Conservation (phyloP, 2,113 vertebrate genomes). For the Sinosuthora webbiana region DNA sequence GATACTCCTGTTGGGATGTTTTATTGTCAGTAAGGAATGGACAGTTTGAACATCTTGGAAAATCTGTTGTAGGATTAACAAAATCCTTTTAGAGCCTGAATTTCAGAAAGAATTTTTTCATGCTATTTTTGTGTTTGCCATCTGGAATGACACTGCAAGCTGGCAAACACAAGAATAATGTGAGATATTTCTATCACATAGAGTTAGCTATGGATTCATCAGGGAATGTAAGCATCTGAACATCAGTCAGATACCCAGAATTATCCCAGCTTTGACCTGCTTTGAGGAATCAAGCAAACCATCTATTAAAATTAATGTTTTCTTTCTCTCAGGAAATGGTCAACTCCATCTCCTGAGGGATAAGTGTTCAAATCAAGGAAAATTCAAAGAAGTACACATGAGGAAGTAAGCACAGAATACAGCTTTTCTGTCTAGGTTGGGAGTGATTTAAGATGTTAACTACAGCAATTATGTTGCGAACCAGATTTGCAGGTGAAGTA, state of each 20-base stretch:
- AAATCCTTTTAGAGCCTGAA: constrained; percentile 29
- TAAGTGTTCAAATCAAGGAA: background rate
- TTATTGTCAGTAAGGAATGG: background rate
- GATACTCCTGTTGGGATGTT: background rate
- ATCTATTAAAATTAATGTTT: background rate
- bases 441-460: background rate
- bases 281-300: background rate
- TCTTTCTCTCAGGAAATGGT: background rate
- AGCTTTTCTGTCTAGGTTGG: background rate
- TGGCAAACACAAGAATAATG: constrained; percentile 58
- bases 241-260: background rate
- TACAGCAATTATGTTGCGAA: background rate
- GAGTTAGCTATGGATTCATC: constrained; percentile 32
- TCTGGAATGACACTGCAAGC: constrained; percentile 71
- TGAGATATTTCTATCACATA: constrained; percentile 50
- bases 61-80: constrained; percentile 14
- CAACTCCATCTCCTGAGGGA: background rate
- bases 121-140: constrained; percentile 71
- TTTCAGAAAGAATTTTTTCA: constrained; percentile 50
- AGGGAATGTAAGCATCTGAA: constrained; percentile 35
- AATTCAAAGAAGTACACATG: background rate
- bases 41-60: background rate
- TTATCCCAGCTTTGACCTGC: constrained; percentile 51
- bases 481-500: constrained; percentile 11
- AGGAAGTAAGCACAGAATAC: background rate